phyloP scores from a whole-genome alignment of 2,888 invertebrate species.

The Octonoba sinensis region DNA sequence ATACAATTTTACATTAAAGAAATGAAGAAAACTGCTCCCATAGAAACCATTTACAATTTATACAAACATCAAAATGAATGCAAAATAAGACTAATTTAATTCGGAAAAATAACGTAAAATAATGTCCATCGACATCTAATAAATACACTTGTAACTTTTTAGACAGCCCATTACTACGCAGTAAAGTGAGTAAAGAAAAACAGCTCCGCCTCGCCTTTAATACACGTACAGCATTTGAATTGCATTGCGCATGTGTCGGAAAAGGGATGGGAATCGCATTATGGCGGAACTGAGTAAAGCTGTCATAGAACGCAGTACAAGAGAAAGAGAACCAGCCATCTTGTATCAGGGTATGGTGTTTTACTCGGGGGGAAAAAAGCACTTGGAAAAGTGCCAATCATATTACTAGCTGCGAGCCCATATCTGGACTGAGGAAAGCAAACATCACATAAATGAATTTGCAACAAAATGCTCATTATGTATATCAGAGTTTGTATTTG shows the following conservation, averaged over 20 bases:
- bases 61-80: too few species aligned
- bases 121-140: too few species aligned
- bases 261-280: constrained; percentile 24
- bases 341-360: constrained; percentile 48
- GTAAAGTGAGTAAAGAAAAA: background rate
- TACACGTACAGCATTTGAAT: constrained; percentile 47
- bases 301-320: constrained; percentile 31
- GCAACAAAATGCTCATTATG: too few species aligned
- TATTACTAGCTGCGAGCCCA: background rate
- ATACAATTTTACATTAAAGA: too few species aligned
- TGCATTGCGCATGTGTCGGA: constrained; percentile 25
- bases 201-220: background rate
- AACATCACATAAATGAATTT: background rate
- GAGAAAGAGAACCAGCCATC: constrained; percentile 43
- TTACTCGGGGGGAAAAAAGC: constrained; percentile 15
- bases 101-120: too few species aligned
- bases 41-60: too few species aligned
- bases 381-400: constrained; percentile 49
- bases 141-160: background rate
- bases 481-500: too few species aligned
- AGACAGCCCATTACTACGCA: background rate
- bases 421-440: background rate
- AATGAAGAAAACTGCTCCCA: too few species aligned
- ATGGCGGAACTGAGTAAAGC: constrained; percentile 42
- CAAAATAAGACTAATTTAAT: too few species aligned